Base-by-base conservation (phyloP, 2,888 invertebrate genomes). In the Calameuta filiformis region DNA sequence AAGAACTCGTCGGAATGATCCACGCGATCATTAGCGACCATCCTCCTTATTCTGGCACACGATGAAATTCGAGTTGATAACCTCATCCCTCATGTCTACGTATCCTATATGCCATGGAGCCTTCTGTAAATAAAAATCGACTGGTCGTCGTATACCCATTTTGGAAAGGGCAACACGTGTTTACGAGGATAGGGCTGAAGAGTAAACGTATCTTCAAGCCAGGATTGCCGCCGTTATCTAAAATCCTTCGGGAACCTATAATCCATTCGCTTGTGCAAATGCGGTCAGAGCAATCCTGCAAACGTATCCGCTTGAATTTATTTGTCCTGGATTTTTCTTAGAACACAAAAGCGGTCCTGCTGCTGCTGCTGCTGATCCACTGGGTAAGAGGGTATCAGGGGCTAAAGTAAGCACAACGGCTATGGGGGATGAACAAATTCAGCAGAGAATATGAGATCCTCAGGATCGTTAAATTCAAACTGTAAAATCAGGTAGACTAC, bases 31-130 rank as follows among this genome's bases (percentile, higher is more conserved):
- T 56, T 56, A 56, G 56, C 23, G 56, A 56, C 23, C 56, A 23
- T 69, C 75, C 80, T 77, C 35, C 68, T 76, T 23, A n/a, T 69
- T 75, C 15, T 9, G 4, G 31, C 2, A 71, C 33, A 71, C 31
- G 71, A 34, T 71, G 34, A 56, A 56, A 56, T 56, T 56, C 56
- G 23, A 9, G 23, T 56, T 56, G 23, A 56, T 56, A 56, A 9
- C 23, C 1, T 56, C 56, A 56, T 56, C 23, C 23, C 56, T 56
- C 9, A 9, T 15, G 9, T 15, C 23, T 56, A 56, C 9, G 56
- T 56, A 56, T 56, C 56, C 56, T 9, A 23, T 23, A 56, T 6
- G 0, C 9, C 23, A 23, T 1, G 9, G 56, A 23, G 23, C 0
- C 23, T 56, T 56, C 23, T 9, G 56, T 23, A 56, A 56, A 56